Percentiles rank a stretch among this genome's conserved stretches.
Conservation (phyloP, 2,888 invertebrate species). For the Hylaea fasciaria region DNA sequence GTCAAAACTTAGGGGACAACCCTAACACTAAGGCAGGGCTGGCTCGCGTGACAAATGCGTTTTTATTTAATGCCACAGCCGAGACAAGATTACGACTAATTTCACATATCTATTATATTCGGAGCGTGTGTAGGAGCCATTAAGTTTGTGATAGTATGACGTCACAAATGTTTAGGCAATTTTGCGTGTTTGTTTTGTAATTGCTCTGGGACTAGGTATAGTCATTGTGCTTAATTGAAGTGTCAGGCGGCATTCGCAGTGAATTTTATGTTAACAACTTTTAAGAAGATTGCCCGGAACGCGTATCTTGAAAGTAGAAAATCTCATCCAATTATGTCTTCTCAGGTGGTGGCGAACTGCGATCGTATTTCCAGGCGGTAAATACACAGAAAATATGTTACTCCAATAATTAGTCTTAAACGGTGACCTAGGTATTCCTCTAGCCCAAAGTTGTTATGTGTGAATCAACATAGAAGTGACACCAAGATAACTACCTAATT, state of each 20-base stretch:
- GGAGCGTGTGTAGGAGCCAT: slow-evolving; percentile 50
- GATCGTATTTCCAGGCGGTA: too few relatives aligned
- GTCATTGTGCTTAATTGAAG: background rate
- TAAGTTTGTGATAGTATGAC: slow-evolving; percentile 37
- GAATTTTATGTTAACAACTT: too few relatives aligned
- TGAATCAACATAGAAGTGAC: too few relatives aligned
- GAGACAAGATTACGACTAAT: slow-evolving; percentile 55
- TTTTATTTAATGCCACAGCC: slow-evolving; percentile 55
- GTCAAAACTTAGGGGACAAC: slow-evolving; percentile 37
- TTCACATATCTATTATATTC: slow-evolving; percentile 39
- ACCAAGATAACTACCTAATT: too few relatives aligned
- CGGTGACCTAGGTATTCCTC: too few relatives aligned
- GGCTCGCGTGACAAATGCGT: slow-evolving; percentile 64
- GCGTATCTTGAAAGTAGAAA: too few relatives aligned
- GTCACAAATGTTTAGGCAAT: slow-evolving; percentile 27
- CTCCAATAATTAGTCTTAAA: too few relatives aligned
- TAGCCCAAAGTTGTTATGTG: too few relatives aligned
- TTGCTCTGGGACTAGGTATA: slow-evolving; percentile 1
- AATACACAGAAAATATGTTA: too few relatives aligned
- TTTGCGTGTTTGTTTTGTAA: slow-evolving; percentile 37
- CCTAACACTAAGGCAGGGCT: slow-evolving; percentile 51
- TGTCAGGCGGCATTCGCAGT: too few relatives aligned
- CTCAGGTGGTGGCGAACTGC: too few relatives aligned
- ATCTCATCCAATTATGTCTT: too few relatives aligned
- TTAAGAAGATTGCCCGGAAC: background rate